A percentile compares a stretch with the other conserved stretches of the same genome.
Evolutionary conservation across 2,797 vertebrate species (phyloP).

Genomic region (Tragopan temminckii): DNA sequence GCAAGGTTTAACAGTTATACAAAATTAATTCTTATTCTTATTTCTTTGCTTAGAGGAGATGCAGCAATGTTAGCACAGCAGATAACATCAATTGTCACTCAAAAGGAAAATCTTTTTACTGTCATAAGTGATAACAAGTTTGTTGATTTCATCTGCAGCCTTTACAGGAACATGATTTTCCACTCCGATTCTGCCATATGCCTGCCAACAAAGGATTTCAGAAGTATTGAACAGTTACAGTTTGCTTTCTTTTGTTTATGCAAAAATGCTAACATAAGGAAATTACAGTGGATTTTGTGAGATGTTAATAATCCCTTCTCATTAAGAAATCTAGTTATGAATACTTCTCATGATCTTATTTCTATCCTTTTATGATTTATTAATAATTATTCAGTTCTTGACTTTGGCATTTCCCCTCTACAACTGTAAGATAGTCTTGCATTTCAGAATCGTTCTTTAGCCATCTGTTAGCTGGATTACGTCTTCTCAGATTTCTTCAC

Average conservation of each 20-base stretch:
- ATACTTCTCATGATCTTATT: conserved; percentile 32
- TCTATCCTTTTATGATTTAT: conserved; percentile 49
- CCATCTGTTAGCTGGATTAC: conserved; percentile 29
- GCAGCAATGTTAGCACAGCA: conserved; percentile 38
- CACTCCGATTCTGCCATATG: conserved; percentile 41
- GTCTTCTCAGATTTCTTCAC: neutral
- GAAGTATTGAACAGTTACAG: conserved; percentile 1
- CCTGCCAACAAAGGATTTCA: conserved; percentile 41
- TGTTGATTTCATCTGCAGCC: conserved; percentile 56
- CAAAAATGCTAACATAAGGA: conserved; percentile 50
- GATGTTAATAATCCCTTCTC: conserved; percentile 56
- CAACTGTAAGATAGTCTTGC: neutral
- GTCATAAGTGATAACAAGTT: conserved; percentile 53
- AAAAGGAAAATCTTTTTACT: conserved; percentile 65
- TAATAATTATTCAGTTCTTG: conserved; percentile 26
- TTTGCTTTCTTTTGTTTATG: conserved; percentile 60
- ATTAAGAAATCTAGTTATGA: conserved; percentile 60
- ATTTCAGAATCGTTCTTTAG: conserved; percentile 39
- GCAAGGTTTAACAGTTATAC: neutral
- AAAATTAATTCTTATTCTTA: conserved; percentile 26
- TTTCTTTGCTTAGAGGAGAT: conserved; percentile 28
- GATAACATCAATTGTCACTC: conserved; percentile 65
- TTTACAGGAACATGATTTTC: conserved; percentile 67
- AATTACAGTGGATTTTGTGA: conserved; percentile 51
- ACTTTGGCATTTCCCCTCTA: neutral